Percentiles rank a stretch among this genome's conserved stretches.
Conservation (phyloP, 2,113 vertebrate species). For the Neoarius graeffei region DNA sequence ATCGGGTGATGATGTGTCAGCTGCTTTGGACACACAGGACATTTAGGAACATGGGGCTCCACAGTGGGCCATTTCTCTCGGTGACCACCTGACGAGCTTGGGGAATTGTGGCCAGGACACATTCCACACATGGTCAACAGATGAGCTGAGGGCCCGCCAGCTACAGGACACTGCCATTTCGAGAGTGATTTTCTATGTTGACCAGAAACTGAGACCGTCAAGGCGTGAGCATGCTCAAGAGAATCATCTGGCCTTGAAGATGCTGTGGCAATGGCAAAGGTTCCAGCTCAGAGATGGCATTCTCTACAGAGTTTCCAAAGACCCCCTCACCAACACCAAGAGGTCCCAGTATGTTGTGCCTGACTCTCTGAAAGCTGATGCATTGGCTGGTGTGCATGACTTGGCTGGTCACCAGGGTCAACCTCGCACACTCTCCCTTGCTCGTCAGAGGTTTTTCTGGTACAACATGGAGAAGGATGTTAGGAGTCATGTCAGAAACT, state of each 20-base stretch:
- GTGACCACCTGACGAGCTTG: no score
- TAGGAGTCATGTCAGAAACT: not conserved
- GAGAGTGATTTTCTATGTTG: not conserved
- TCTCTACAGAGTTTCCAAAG: no score
- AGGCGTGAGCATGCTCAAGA: not conserved
- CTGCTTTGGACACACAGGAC: no score
- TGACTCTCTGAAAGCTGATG: not conserved
- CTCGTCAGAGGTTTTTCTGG: constrained; percentile 28
- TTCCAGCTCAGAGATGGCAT: not conserved
- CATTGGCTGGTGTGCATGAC: constrained; percentile 8
- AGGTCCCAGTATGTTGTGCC: not conserved
- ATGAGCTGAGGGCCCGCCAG: no score
- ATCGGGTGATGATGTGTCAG: no score
- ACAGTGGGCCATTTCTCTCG: no score
- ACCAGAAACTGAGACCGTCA: not conserved
- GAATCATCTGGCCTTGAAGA: not conserved
- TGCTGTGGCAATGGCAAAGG: not conserved
- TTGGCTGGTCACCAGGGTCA: constrained; percentile 20
- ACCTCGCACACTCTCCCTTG: not conserved
- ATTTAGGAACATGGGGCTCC: no score
- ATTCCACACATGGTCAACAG: no score
- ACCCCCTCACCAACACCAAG: not conserved
- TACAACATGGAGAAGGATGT: not conserved
- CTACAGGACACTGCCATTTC: no score
- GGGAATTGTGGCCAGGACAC: no score